Evolutionary conservation across 2,113 vertebrate genomes (phyloP).

Genomic region (Collichthys lucidus): DNA sequence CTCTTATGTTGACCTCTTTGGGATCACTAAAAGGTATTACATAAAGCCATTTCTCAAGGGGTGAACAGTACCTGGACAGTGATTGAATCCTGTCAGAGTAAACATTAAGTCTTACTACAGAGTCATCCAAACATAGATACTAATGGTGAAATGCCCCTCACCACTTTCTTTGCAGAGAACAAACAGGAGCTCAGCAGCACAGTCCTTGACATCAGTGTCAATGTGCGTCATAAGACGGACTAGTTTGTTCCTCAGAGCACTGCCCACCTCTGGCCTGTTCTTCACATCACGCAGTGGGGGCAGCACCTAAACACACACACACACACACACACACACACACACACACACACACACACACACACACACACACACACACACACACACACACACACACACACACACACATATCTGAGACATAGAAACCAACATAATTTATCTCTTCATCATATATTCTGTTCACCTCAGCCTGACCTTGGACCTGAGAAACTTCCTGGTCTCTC

Average conservation of each 20-base stretch:
- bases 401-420: neutral
- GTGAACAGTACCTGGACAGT: no score
- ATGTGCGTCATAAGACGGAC: conserved; percentile 96
- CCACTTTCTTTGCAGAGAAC: conserved; percentile 96
- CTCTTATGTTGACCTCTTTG: neutral
- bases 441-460: neutral
- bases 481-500: conserved; percentile 94
- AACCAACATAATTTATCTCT: neutral
- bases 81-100: no score
- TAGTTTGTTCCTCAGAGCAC: conserved; percentile 90
- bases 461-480: conserved; percentile 85
- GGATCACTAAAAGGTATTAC: neutral
- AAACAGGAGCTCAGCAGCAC: conserved; percentile 93
- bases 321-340: conserved; percentile 40
- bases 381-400: no score
- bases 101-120: no score
- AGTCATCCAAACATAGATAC: no score
- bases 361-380: no score
- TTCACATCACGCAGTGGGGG: conserved; percentile 92
- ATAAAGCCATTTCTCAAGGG: no score
- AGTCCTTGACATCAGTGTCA: conserved; percentile 93
- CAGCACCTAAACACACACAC: conserved; percentile 86
- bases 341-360: no score
- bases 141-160: conserved; percentile 72
- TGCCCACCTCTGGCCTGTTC: conserved; percentile 91